Evolutionary conservation across 2,113 vertebrate species (phyloP).

Genomic region (Cavia aperea): DNA sequence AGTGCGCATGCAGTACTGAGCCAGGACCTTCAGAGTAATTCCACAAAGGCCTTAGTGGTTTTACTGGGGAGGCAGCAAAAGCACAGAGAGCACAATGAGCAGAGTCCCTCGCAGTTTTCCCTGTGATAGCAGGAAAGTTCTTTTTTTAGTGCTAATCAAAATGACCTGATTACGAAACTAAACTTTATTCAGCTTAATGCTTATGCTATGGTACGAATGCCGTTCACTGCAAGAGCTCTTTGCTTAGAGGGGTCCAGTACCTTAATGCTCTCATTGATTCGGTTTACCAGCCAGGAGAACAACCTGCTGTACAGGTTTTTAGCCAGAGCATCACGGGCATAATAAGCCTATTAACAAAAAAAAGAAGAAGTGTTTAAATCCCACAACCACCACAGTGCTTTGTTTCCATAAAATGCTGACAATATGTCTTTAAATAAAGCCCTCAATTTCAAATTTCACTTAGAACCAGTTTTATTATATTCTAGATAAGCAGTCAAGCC

Average conservation of each 20-base stretch:
- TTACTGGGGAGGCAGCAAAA: background rate
- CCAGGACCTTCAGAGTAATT: background rate
- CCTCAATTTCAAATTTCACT: slow-evolving; percentile 19
- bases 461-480: background rate
- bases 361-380: background rate
- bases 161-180: background rate
- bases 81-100: background rate
- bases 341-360: slow-evolving; percentile 86
- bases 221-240: background rate
- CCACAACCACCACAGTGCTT: background rate
- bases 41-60: background rate
- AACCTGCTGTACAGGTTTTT: slow-evolving; percentile 98
- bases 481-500: background rate
- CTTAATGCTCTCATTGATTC: slow-evolving; percentile 99
- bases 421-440: background rate
- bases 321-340: slow-evolving; percentile 95
- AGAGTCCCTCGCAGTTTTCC: background rate
- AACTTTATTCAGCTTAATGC: background rate
- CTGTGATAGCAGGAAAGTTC: background rate
- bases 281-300: slow-evolving; percentile 94
- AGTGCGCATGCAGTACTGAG: background rate
- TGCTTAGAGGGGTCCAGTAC: slow-evolving; percentile 71
- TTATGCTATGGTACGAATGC: background rate
- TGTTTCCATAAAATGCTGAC: slow-evolving; percentile 14
- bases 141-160: background rate